These are phyloP conservation scores for Labeo calbasu DNA, from an alignment of 2,797 vertebrate species.

Conservation along the genomic window DNA sequence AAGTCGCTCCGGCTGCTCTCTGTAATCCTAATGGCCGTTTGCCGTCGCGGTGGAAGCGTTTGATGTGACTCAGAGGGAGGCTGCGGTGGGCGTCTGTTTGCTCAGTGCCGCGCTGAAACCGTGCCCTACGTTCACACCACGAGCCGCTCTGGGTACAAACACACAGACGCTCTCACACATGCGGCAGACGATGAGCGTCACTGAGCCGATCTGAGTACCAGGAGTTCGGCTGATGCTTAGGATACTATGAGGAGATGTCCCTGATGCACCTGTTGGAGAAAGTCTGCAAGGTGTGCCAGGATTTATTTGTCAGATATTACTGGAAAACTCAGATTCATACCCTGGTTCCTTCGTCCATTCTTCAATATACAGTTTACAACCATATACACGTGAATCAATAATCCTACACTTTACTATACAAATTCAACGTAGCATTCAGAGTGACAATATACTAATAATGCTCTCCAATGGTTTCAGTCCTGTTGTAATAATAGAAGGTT, in stretches of 20 bases:
- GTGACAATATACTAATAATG: no score
- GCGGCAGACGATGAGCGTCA: background rate
- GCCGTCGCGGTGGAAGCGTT: background rate
- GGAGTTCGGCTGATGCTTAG: background rate
- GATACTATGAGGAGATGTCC: background rate
- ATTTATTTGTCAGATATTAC: no score
- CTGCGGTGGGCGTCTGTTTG: conserved; percentile 4
- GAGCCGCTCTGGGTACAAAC: background rate
- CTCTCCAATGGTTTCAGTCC: background rate
- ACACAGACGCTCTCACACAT: background rate
- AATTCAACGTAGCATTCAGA: background rate
- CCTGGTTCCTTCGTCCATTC: background rate
- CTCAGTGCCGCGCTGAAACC: background rate
- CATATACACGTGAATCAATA: background rate
- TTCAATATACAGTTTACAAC: background rate
- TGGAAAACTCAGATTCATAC: no score
- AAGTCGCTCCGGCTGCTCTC: background rate
- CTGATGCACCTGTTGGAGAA: background rate
- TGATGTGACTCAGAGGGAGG: background rate
- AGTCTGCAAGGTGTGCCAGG: no score
- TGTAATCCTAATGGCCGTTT: conserved; percentile 14
- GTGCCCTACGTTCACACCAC: background rate
- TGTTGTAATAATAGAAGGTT: background rate
- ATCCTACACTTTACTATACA: background rate
- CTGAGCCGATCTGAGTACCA: no score